These are phyloP conservation scores for Camponotus fellah DNA, from an alignment of 2,888 invertebrate species.

Conservation along the genomic window DNA sequence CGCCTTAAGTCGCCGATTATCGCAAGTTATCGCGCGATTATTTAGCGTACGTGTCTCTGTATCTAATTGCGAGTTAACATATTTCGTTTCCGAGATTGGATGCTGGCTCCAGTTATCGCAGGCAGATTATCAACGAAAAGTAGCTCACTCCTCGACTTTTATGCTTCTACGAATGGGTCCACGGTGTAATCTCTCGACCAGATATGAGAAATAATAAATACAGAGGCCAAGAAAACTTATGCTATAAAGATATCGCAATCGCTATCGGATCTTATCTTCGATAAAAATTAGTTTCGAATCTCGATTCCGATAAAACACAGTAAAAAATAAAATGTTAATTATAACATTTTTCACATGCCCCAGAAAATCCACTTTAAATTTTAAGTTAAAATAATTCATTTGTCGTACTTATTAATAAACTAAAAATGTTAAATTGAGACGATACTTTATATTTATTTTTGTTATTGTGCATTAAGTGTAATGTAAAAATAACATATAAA, in stretches of 20 bases:
- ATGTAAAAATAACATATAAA: too few relatives aligned
- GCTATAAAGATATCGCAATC: not conserved
- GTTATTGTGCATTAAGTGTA: too few relatives aligned
- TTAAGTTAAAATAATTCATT: too few relatives aligned
- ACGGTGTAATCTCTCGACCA: conserved; percentile 20
- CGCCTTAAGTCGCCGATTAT: conserved; percentile 43
- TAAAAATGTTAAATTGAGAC: too few relatives aligned
- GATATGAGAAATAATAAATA: conserved; percentile 17
- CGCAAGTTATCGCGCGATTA: conserved; percentile 44
- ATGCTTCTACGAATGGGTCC: conserved; percentile 19
- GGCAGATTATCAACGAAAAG: conserved; percentile 10
- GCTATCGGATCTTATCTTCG: not conserved
- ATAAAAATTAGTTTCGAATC: not conserved
- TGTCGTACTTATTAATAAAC: too few relatives aligned
- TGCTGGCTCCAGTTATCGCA: conserved; percentile 18
- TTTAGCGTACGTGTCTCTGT: conserved; percentile 36
- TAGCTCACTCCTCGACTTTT: conserved; percentile 9
- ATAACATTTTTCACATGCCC: too few relatives aligned
- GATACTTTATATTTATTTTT: too few relatives aligned
- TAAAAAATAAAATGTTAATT: too few relatives aligned
- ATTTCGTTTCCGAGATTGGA: not conserved
- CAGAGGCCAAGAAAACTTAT: not conserved
- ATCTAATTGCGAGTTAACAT: conserved; percentile 42
- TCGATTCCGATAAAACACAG: not conserved
- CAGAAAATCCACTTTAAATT: too few relatives aligned